phyloP scores from a whole-genome alignment of 2,888 invertebrate species.

The Teleiodes luculella region DNA sequence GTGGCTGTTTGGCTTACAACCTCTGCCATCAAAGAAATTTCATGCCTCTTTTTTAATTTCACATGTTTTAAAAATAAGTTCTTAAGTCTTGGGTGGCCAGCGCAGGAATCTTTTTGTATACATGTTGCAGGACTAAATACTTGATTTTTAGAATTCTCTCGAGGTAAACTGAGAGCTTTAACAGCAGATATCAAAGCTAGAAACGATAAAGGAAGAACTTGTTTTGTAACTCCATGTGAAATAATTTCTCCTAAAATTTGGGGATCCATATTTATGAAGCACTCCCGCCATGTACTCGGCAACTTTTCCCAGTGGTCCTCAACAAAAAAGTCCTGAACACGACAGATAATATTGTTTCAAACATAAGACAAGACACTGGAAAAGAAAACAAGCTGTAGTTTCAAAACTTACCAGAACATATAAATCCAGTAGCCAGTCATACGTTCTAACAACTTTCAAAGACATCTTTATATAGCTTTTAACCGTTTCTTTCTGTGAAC shows the following conservation, averaged over 20 bases:
- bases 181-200: constrained; percentile 79
- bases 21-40: constrained; percentile 83
- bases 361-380: neutral
- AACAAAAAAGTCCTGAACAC: constrained; percentile 85
- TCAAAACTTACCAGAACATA: constrained; percentile 80
- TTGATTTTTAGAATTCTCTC: constrained; percentile 44
- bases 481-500: constrained; percentile 25
- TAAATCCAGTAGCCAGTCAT: constrained; percentile 81
- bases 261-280: constrained; percentile 75
- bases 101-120: constrained; percentile 31
- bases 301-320: constrained; percentile 85
- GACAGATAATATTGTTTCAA: neutral
- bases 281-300: constrained; percentile 80
- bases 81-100: constrained; percentile 70
- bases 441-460: constrained; percentile 63
- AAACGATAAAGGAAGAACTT: constrained; percentile 83
- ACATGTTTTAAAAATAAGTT: constrained; percentile 87
- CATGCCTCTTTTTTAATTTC: constrained; percentile 91
- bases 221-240: constrained; percentile 40
- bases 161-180: constrained; percentile 71
- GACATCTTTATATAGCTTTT: constrained; percentile 37
- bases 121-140: neutral
- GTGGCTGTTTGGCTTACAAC: constrained; percentile 74
- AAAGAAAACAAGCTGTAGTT: neutral
- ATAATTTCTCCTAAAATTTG: constrained; percentile 76